Evolutionary conservation across 2,888 invertebrate species (phyloP).

Genomic region (Nudaria mundana): DNA sequence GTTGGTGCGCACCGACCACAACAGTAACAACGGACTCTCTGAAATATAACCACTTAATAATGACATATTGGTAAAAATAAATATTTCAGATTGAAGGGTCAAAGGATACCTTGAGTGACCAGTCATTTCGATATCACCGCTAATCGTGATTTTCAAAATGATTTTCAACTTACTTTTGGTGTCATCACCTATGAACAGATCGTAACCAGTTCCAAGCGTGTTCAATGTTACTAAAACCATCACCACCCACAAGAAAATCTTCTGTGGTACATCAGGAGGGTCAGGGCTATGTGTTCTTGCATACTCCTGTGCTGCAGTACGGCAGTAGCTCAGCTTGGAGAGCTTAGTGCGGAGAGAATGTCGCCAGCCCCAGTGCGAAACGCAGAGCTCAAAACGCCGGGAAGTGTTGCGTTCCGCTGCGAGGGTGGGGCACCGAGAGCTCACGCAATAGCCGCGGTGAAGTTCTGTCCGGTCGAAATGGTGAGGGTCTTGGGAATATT

Average conservation of each 20-base stretch:
- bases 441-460: constrained; percentile 64
- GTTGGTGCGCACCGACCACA: constrained; percentile 55
- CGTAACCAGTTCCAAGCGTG: constrained; percentile 46
- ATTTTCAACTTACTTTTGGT: constrained; percentile 40
- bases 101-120: too few relatives aligned
- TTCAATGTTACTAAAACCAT: constrained; percentile 36
- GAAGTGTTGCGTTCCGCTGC: constrained; percentile 34
- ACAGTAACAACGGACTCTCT: constrained; percentile 42
- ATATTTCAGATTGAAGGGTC: not conserved
- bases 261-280: constrained; percentile 35
- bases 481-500: constrained; percentile 43
- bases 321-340: constrained; percentile 44
- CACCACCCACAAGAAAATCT: constrained; percentile 33
- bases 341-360: constrained; percentile 35
- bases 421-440: constrained; percentile 45
- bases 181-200: constrained; percentile 33
- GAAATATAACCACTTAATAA: constrained; percentile 7
- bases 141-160: too few relatives aligned
- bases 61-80: not conserved
- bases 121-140: too few relatives aligned
- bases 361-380: constrained; percentile 36
- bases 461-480: constrained; percentile 57
- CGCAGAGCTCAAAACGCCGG: constrained; percentile 52
- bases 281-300: constrained; percentile 22
- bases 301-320: constrained; percentile 36